Evolutionary conservation across 2,888 invertebrate species (phyloP).

Genomic region (Empis livida): DNA sequence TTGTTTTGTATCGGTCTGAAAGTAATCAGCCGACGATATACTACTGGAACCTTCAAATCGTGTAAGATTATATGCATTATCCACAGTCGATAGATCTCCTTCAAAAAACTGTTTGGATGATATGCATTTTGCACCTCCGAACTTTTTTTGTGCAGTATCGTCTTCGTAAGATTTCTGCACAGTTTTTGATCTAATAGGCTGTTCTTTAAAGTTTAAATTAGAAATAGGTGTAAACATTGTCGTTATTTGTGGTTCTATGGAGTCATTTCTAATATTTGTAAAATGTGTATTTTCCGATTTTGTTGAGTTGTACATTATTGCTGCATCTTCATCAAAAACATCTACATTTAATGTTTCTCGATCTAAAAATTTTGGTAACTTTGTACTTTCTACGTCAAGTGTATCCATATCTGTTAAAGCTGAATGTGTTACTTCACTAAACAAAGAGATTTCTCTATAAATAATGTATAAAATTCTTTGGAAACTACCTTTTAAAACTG

Average conservation of each 20-base stretch:
- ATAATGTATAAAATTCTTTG: too few species aligned
- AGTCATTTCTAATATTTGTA: neutral
- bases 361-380: constrained; percentile 36
- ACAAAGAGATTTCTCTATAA: constrained; percentile 8
- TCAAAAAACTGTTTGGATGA: constrained; percentile 96
- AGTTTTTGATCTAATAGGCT: neutral
- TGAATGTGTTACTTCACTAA: constrained; percentile 61
- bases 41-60: constrained; percentile 89
- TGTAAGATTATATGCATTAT: constrained; percentile 42
- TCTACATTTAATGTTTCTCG: constrained; percentile 20
- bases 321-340: neutral
- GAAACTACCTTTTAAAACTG: constrained; percentile 27
- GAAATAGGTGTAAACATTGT: neutral
- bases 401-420: constrained; percentile 81
- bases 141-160: constrained; percentile 85
- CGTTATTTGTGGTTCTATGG: neutral
- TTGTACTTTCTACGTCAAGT: constrained; percentile 50
- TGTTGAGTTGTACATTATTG: constrained; percentile 15
- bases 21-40: constrained; percentile 95
- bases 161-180: constrained; percentile 32
- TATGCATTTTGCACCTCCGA: constrained; percentile 93
- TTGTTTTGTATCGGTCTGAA: constrained; percentile 45
- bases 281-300: constrained; percentile 4
- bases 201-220: neutral
- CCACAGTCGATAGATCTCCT: constrained; percentile 43